These are phyloP conservation scores for Parazoanthus swiftii DNA, from an alignment of 92 coral and sea anemone genomes.

Conservation along the genomic window DNA sequence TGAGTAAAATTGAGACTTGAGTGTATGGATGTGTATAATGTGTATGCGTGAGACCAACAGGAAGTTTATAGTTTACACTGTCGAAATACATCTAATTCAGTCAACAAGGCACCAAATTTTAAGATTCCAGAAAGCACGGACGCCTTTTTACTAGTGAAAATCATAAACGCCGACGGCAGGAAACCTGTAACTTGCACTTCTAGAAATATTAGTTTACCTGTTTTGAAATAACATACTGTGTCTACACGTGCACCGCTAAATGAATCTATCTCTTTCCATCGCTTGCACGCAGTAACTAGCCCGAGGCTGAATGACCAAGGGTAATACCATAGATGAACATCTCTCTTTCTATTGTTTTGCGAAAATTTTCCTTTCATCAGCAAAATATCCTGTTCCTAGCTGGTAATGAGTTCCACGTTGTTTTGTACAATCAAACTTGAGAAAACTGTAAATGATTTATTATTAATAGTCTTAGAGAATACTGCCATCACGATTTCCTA, in stretches of 20 bases:
- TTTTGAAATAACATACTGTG: background rate
- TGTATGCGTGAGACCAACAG: too few species aligned
- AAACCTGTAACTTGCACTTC: background rate
- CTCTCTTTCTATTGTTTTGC: background rate
- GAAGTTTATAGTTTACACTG: too few species aligned
- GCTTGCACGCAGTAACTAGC: slow-evolving; percentile 7
- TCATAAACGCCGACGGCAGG: background rate
- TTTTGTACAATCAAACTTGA: background rate
- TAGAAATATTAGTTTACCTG: background rate
- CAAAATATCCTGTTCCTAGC: background rate
- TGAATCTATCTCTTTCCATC: background rate
- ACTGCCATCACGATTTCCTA: background rate
- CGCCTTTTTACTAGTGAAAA: too few species aligned
- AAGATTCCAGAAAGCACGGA: background rate
- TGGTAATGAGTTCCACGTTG: background rate
- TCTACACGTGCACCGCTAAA: slow-evolving; percentile 21
- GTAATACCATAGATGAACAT: background rate
- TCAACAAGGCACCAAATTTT: background rate
- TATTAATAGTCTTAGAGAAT: too few species aligned
- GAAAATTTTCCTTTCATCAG: slow-evolving; percentile 14
- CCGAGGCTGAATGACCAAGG: background rate
- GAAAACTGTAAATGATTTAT: background rate
- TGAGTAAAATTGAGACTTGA: too few species aligned
- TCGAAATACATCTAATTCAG: background rate
- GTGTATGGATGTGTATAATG: too few species aligned